These are phyloP conservation scores for Cossypha niveicapilla DNA, from an alignment of 2,797 vertebrate species.

Conservation along the genomic window DNA sequence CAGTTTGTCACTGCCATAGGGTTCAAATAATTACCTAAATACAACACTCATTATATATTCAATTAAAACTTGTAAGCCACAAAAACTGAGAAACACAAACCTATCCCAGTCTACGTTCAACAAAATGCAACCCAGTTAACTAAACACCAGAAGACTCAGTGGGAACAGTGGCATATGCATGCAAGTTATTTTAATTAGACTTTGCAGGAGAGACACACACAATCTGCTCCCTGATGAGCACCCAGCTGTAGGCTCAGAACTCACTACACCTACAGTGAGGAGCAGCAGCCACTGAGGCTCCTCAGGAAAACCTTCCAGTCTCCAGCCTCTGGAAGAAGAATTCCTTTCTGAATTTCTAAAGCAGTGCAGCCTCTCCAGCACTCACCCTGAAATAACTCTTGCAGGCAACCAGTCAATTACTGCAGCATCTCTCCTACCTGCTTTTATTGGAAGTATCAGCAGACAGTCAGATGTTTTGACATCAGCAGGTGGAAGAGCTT, in stretches of 20 bases:
- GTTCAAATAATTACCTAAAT: slow-evolving; percentile 39
- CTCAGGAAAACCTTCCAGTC: neutral
- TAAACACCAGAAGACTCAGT: slow-evolving; percentile 29
- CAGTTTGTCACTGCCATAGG: neutral
- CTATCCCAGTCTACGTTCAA: neutral
- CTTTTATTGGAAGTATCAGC: slow-evolving; percentile 3
- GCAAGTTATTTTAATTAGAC: slow-evolving; percentile 55
- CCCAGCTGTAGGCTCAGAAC: slow-evolving; percentile 28
- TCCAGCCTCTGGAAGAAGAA: neutral
- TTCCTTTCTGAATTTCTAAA: neutral
- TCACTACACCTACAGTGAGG: neutral
- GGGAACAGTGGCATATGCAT: slow-evolving; percentile 40
- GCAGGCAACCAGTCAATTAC: neutral
- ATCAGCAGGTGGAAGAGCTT: slow-evolving; percentile 35
- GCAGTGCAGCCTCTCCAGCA: neutral
- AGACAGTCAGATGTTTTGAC: slow-evolving; percentile 41
- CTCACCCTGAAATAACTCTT: neutral
- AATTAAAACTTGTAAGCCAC: slow-evolving; percentile 34
- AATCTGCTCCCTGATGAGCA: slow-evolving; percentile 31
- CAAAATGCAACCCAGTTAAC: slow-evolving; percentile 37
- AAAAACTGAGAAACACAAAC: slow-evolving; percentile 29
- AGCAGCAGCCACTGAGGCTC: neutral
- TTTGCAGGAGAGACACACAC: slow-evolving; percentile 29
- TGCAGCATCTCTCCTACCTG: neutral
- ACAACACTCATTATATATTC: neutral